These are phyloP conservation scores for Bettongia penicillata DNA, from an alignment of 2,113 vertebrate species.

Conservation along the genomic window DNA sequence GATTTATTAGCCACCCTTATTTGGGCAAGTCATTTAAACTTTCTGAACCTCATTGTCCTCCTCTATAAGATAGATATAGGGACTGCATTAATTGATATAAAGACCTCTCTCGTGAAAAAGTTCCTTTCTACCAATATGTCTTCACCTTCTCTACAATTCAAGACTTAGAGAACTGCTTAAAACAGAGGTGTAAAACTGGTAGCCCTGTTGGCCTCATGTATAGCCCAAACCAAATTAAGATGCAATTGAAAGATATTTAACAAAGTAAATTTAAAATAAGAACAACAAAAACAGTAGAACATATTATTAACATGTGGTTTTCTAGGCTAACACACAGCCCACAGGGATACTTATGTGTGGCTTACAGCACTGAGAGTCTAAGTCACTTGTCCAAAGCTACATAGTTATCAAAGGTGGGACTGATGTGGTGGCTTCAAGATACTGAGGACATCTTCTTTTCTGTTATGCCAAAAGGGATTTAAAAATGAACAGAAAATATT, in stretches of 20 bases:
- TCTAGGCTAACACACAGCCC: neutral
- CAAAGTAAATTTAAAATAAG: neutral
- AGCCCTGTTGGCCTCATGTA: neutral
- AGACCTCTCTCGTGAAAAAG: too few species aligned
- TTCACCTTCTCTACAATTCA: neutral
- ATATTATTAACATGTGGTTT: neutral
- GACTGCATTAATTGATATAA: too few species aligned
- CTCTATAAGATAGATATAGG: too few species aligned
- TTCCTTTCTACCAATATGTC: too few species aligned
- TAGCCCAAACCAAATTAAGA: neutral
- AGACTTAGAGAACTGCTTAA: neutral
- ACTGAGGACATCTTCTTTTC: neutral
- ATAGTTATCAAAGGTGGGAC: neutral
- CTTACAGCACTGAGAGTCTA: neutral
- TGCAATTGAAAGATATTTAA: neutral
- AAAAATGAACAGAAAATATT: neutral
- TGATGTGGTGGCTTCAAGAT: neutral
- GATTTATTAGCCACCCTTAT: too few species aligned
- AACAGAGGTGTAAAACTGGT: neutral
- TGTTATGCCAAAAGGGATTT: neutral
- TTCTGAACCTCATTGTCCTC: too few species aligned
- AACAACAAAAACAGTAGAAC: neutral
- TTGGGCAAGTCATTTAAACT: too few species aligned
- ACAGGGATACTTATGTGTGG: neutral
- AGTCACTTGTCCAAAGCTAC: neutral